phyloP scores from a whole-genome alignment of 2,888 invertebrate species.

The Melanotus villosus region DNA sequence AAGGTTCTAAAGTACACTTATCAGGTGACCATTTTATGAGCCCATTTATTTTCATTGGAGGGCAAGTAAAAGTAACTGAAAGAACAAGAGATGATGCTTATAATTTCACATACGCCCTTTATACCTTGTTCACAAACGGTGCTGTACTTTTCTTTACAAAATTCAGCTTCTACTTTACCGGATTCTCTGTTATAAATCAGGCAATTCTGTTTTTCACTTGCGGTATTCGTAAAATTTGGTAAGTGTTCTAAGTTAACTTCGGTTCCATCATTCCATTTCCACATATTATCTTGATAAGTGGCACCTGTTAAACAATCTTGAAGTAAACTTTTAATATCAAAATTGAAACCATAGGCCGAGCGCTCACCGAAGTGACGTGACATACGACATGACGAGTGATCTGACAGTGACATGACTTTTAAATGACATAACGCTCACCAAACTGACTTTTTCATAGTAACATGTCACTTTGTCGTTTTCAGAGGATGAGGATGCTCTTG shows the following conservation, averaged over 20 bases:
- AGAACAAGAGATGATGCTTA: background rate
- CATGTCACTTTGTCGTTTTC: too few species aligned
- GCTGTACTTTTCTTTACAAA: background rate
- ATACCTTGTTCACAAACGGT: conserved; percentile 17
- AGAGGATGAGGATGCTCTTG: too few species aligned
- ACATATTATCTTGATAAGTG: background rate
- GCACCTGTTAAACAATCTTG: too few species aligned
- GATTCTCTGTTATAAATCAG: conserved; percentile 1
- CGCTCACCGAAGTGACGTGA: too few species aligned
- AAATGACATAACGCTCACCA: too few species aligned
- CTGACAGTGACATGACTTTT: too few species aligned
- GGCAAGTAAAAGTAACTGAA: background rate
- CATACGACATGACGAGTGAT: too few species aligned
- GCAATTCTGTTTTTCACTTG: background rate
- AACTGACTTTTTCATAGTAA: too few species aligned
- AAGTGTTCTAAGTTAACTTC: background rate
- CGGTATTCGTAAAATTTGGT: background rate
- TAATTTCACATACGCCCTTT: background rate
- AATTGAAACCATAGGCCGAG: too few species aligned
- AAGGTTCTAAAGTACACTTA: background rate
- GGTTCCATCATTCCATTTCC: conserved; percentile 1
- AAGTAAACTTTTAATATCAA: too few species aligned
- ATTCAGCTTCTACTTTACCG: background rate
- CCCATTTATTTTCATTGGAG: background rate
- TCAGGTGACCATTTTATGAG: background rate